Percentiles rank a stretch among this genome's conserved stretches.
phyloP scores from a whole-genome alignment of 2,888 invertebrate species.

The Hedya salicella region DNA sequence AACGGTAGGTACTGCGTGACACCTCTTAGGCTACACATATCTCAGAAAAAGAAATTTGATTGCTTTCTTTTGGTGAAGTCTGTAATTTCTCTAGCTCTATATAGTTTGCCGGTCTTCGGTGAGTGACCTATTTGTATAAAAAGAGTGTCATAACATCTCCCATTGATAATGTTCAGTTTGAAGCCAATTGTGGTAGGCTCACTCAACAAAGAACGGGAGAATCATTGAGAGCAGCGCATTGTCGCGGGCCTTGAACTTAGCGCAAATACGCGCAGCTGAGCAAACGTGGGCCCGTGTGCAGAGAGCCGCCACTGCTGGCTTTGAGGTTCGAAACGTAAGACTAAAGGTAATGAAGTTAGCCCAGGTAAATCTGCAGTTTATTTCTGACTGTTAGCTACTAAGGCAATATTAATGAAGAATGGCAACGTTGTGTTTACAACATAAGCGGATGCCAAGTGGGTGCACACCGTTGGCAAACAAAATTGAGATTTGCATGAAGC shows the following conservation, averaged over 20 bases:
- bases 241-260: slow-evolving; percentile 78
- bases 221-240: slow-evolving; percentile 54
- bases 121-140: slow-evolving; percentile 18
- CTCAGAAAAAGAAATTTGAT: no score
- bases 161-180: slow-evolving; percentile 32
- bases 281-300: slow-evolving; percentile 23
- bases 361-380: slow-evolving; percentile 15
- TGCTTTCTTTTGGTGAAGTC: no score
- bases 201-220: slow-evolving; percentile 46
- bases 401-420: slow-evolving; percentile 31
- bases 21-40: no score
- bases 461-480: slow-evolving; percentile 81
- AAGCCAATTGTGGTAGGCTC: slow-evolving; percentile 46
- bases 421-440: slow-evolving; percentile 64
- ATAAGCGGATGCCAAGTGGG: slow-evolving; percentile 70
- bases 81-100: no score
- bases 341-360: slow-evolving; percentile 17
- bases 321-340: slow-evolving; percentile 25
- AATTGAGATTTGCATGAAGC: slow-evolving; percentile 80
- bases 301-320: no score
- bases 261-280: slow-evolving; percentile 61
- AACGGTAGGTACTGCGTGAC: no score
- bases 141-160: slow-evolving; percentile 28
- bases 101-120: slow-evolving; percentile 21
- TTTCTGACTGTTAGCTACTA: slow-evolving; percentile 11